Base-by-base conservation (phyloP, 1,140 invertebrate genomes). In the Plodia interpunctella region DNA sequence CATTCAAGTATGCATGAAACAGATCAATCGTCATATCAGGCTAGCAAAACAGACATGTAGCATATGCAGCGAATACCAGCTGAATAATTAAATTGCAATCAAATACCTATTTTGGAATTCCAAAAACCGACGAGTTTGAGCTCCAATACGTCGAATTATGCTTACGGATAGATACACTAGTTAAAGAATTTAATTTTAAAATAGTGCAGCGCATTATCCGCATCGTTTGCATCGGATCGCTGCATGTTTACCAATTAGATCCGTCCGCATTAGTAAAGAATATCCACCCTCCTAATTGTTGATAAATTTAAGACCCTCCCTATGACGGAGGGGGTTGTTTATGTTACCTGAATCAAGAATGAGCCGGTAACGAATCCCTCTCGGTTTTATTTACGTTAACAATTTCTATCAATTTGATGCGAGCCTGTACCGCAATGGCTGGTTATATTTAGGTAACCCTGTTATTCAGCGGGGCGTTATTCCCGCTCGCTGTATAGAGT, bases 101-200 rank as follows among this genome's bases (percentile, higher is more conserved):
- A 79, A 85, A 81, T 83, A 73, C 71, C 75, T 74, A 72, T 80
- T 74, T 69, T 57, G 65, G 66, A 74, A 84, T 81, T 78, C 75
- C 62, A 72, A 74, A 77, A 70, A 74, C 68, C 64, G 66, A 72
- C 63, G 53, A 55, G 63, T 61, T 65, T 71, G 66, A 68, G 62
- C 72, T 71, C 62, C 62, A 65, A 55, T 77, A 66, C 64, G 57
- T 65, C 74, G 76, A 79, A 80, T 80, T 76, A 80, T 78, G 76
- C 74, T 77, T 72, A 65, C 72, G 70, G 79, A 80, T 85, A 78
- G 79, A 80, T 85, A 78, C 80, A 78, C 79, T 73, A 80, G 74
- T 77, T 62, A 76, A 84, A 82, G 83, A 88, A 86, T 88, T 88
- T 88, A 74, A 84, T 88, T 86, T 86, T 70, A 80, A 82, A 83